Base-by-base conservation (phyloP, 2,888 invertebrate species). In the Drosophila algonquin region DNA sequence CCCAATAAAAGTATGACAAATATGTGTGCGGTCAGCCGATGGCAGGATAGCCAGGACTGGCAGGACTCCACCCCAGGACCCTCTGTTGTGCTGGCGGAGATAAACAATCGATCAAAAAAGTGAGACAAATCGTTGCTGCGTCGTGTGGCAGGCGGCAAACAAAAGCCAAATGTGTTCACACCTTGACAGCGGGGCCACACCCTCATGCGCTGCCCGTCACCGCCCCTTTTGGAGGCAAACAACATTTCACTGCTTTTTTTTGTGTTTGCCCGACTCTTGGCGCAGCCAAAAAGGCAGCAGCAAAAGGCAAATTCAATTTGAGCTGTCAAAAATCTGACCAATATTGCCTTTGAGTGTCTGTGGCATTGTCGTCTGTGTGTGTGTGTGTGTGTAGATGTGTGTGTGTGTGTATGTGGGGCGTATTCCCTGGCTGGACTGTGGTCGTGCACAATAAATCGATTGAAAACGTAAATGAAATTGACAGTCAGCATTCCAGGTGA, bases 301-400 rank as follows among this genome's bases (percentile, higher is more conserved):
- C 63, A 71, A 59, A 70, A 68, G 62, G 70, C 81, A 80, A 82
- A 89, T 82, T 89, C 76, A 85, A 89, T 89, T 87, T 89, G 80
- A 75, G 83, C 83, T 88, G 81, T 86, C 89, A 82, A 90, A 87
- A 90, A 87, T 90, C 85, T 89, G 88, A 89, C 85, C 85, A 86
- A 86, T 86, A 85, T 89, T 89, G 87, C 76, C 79, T 76, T 73
- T 72, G 74, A 76, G 71, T 69, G 58, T 48, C 45, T 57, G 50
- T 63, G 50, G 48, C 32, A 24, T 35, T 51, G 61, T 62, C 63
- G 14, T 50, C 54, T 63, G 27, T 48, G 5, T 12, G 35, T 35
- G 58, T 64, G 35, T 50, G 54, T 53, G 55, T n/a, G n/a, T n/a
- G n/a, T n/a, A n/a, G n/a, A n/a, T 60, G 57, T 27, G 63, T 52